Conservation (phyloP, 2,888 invertebrate species). For the Perizoma flavofasciatum region DNA sequence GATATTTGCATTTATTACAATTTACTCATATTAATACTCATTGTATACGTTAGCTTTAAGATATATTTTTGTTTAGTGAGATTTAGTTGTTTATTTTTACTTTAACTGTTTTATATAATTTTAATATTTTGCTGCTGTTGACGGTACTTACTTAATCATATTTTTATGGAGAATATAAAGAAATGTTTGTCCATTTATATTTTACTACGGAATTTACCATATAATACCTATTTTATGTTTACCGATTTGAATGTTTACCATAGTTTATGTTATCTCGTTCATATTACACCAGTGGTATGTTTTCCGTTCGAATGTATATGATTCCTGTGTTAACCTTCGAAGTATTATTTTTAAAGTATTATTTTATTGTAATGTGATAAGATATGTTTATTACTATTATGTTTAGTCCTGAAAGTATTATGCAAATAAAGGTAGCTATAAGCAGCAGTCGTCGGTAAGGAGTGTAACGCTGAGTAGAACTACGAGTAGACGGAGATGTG, state of each 20-base stretch:
- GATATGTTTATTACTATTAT: constrained; percentile 73
- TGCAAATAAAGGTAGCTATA: constrained; percentile 73
- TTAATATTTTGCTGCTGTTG: constrained; percentile 35
- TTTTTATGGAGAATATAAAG: constrained; percentile 25
- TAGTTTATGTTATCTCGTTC: constrained; percentile 37
- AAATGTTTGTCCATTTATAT: constrained; percentile 21
- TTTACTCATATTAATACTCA: constrained; percentile 79
- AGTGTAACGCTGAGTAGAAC: constrained; percentile 75
- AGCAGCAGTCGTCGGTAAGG: constrained; percentile 67
- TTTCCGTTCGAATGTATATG: constrained; percentile 66
- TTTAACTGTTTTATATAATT: constrained; percentile 49
- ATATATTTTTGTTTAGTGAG: constrained; percentile 72
- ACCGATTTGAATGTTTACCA: constrained; percentile 61
- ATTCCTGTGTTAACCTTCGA: constrained; percentile 72
- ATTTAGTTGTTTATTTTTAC: constrained; percentile 60
- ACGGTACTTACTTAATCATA: constrained; percentile 36
- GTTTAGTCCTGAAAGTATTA: constrained; percentile 74
- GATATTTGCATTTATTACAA: constrained; percentile 77
- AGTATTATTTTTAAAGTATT: constrained; percentile 82
- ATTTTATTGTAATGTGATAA: constrained; percentile 78
- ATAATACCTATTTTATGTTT: constrained; percentile 46
- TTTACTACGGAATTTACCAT: constrained; percentile 40
- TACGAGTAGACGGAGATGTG: constrained; percentile 70
- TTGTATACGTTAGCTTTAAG: constrained; percentile 80
- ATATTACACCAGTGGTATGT: constrained; percentile 43